Percentiles rank a stretch among this genome's conserved stretches.
Evolutionary conservation across 2,113 vertebrate genomes (phyloP).

Genomic region (Chlorodrepanis virens): DNA sequence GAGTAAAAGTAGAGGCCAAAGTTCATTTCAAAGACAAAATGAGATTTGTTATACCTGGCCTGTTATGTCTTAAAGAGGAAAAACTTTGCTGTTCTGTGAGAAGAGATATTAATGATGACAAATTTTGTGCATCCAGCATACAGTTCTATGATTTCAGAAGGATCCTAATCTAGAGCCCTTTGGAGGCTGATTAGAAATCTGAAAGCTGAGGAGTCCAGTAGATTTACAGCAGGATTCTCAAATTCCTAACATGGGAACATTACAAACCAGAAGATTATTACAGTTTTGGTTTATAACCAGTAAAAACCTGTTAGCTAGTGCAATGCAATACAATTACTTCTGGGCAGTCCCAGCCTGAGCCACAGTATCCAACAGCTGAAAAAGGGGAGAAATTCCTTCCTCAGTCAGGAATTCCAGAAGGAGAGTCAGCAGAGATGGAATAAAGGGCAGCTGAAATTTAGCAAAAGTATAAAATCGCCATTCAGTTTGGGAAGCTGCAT

Average conservation of each 20-base stretch:
- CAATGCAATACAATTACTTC: background rate
- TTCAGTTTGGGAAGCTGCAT: background rate
- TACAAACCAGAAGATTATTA: background rate
- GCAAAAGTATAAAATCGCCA: background rate
- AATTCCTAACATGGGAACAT: background rate
- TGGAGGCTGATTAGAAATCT: background rate
- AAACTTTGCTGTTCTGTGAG: background rate
- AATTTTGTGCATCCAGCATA: background rate
- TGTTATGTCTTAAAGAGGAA: background rate
- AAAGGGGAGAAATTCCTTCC: background rate
- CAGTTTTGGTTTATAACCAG: background rate
- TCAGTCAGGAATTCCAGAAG: background rate
- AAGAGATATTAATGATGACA: background rate
- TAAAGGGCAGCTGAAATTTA: background rate
- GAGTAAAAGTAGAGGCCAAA: background rate
- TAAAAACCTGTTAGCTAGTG: background rate
- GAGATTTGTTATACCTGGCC: background rate
- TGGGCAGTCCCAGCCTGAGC: background rate
- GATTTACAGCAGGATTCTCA: background rate
- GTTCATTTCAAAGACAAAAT: background rate
- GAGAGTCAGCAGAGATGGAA: accelerated
- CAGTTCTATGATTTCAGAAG: background rate
- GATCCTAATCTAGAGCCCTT: background rate
- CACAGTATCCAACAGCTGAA: background rate
- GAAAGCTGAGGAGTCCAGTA: background rate